phyloP scores from a whole-genome alignment of 1,140 invertebrate species.

The Trichomalopsis sarcophagae region DNA sequence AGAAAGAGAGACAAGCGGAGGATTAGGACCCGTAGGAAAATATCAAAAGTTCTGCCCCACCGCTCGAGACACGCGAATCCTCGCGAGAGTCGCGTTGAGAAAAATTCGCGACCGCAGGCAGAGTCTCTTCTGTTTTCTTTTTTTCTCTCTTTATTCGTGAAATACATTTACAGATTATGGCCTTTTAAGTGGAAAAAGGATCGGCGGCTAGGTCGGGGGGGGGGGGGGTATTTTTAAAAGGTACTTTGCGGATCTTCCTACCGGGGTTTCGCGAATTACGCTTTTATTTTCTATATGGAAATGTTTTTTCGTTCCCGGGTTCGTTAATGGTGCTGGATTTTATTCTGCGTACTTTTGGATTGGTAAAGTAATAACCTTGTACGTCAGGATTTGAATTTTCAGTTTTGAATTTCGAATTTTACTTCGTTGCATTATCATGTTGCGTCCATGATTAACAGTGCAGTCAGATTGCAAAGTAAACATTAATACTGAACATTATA shows the following conservation, averaged over 20 bases:
- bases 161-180: conserved; percentile 45
- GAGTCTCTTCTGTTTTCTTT: conserved; percentile 12
- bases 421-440: no score
- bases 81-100: background rate
- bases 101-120: conserved; percentile 27
- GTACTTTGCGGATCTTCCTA: background rate
- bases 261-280: background rate
- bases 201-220: background rate
- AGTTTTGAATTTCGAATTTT: no score
- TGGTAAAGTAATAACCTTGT: background rate
- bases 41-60: conserved; percentile 28
- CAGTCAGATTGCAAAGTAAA: no score
- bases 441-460: no score
- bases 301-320: background rate
- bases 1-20: conserved; percentile 10
- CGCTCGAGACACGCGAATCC: conserved; percentile 18
- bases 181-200: conserved; percentile 16
- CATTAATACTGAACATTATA: no score
- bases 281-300: background rate
- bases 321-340: background rate
- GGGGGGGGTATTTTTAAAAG: conserved; percentile 26
- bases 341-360: background rate
- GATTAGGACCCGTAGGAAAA: conserved; percentile 36
- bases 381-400: no score
- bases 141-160: background rate